Evolutionary conservation across 2,888 invertebrate species (phyloP).

Genomic region (Meiosimyza decipiens): DNA sequence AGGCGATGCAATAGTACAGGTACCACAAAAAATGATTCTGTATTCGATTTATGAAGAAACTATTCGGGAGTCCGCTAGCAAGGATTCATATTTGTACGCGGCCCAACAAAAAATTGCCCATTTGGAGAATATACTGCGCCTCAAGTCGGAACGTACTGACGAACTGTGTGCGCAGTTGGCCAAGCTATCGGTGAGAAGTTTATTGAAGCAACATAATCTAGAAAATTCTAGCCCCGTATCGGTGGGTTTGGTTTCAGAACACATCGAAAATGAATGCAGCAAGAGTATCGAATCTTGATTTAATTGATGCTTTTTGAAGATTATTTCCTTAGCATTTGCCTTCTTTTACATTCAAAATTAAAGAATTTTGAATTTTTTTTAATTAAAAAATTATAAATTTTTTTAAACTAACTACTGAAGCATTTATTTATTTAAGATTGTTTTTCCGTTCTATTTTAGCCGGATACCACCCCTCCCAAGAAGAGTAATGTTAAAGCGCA

Average conservation of each 20-base stretch:
- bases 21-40: constrained; percentile 65
- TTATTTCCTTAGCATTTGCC: too few species aligned
- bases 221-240: constrained; percentile 42
- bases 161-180: constrained; percentile 58
- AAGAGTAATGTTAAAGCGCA: constrained; percentile 3
- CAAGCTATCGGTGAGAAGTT: constrained; percentile 53
- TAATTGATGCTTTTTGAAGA: background rate
- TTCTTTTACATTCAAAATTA: too few species aligned
- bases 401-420: background rate
- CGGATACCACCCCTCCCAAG: constrained; percentile 1
- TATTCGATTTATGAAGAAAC: constrained; percentile 61
- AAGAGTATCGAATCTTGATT: constrained; percentile 31
- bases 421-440: background rate
- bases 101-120: constrained; percentile 53
- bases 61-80: constrained; percentile 51
- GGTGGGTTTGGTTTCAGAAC: constrained; percentile 30
- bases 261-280: constrained; percentile 27
- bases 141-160: constrained; percentile 61
- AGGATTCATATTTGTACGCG: constrained; percentile 50
- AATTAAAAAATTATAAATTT: constrained; percentile 20
- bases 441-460: constrained; percentile 20
- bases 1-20: constrained; percentile 63
- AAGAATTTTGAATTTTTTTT: background rate
- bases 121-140: constrained; percentile 59
- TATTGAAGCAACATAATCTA: constrained; percentile 46